Evolutionary conservation across 2,113 vertebrate genomes (phyloP), one percentile per base, ranked within the genome.

Genomic region (Lepidothrix coronata): DNA sequence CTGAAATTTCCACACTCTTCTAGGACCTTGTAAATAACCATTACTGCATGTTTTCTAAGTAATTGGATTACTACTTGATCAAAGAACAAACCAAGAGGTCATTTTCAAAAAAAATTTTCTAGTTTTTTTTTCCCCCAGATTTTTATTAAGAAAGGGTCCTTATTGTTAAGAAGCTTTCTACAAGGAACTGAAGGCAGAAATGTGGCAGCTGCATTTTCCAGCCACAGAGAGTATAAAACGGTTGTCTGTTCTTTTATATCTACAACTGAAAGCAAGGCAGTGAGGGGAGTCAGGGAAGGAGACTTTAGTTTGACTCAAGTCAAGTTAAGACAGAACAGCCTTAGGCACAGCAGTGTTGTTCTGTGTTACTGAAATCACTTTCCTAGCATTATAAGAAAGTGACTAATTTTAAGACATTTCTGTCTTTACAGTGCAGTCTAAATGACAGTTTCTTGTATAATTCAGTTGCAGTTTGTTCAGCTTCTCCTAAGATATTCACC

Each of bases 61-160:
- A 66, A 35, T 6, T 2, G 1, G 5, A 57, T 73, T 65, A 17
- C 28, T 37, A 28, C 24, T 92, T 76, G 11, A 61, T 20, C 14
- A 33, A 85, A 39, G 9, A 86, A 28, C 3, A 89, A 77, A 63
- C 2, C 10, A 87, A 55, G 21, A 27, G 7, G 9, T 51, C 27
- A 14, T 66, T 31, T 71, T 24, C 3, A 25, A 70, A 78, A 79
- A 23, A 85, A 24, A 9, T 24, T 49, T 25, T 49, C 23, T 19
- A 20, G 0, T 0, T 0, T 8, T 55, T 8, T 23, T 31, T 68
- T 8, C 12, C 24, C 6, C 3, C 3, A 11, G 0, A 10, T 35
- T 70, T 66, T 67, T 54, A 44, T 5, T 39, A 23, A 39, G 77
- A 51, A 20, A 31, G 5, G 1, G 8, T 43, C 15, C 35, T 70